Evolutionary conservation across 53 echinoderm and acorn worm species (phyloP).

Genomic region (Apostichopus leukothele): DNA sequence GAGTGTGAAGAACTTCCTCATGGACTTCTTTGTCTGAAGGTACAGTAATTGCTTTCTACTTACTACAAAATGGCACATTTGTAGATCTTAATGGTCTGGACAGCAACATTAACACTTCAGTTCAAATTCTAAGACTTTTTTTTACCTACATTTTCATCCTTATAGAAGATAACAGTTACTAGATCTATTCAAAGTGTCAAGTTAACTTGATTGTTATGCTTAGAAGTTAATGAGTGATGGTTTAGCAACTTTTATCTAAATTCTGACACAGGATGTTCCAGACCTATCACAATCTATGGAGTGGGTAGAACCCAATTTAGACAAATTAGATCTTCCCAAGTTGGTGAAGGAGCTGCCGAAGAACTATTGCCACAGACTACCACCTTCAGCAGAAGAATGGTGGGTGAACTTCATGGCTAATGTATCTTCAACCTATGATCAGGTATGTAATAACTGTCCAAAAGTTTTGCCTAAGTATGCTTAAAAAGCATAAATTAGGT

Average conservation of each 20-base stretch:
- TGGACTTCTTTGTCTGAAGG: conserved; percentile 29
- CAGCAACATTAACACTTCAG: no score
- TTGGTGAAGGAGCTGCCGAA: neutral
- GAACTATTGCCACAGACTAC: neutral
- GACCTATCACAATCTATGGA: neutral
- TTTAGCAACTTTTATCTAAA: no score
- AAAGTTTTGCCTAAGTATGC: no score
- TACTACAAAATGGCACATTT: no score
- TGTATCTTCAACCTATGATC: neutral
- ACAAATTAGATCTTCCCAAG: neutral
- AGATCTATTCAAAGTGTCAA: no score
- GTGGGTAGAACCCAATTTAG: neutral
- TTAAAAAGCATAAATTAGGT: no score
- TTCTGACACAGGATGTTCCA: neutral
- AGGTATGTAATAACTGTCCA: neutral
- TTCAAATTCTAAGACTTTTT: no score
- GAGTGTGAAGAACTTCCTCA: neutral
- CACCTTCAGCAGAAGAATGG: neutral
- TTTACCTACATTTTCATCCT: no score
- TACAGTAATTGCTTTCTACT: neutral
- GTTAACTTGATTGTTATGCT: no score
- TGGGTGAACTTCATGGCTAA: neutral
- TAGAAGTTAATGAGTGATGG: no score
- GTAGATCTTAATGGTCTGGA: no score
- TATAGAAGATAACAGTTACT: no score